These are phyloP conservation scores for Sacculina carcini DNA, from an alignment of 2,888 invertebrate genomes.

Conservation along the genomic window DNA sequence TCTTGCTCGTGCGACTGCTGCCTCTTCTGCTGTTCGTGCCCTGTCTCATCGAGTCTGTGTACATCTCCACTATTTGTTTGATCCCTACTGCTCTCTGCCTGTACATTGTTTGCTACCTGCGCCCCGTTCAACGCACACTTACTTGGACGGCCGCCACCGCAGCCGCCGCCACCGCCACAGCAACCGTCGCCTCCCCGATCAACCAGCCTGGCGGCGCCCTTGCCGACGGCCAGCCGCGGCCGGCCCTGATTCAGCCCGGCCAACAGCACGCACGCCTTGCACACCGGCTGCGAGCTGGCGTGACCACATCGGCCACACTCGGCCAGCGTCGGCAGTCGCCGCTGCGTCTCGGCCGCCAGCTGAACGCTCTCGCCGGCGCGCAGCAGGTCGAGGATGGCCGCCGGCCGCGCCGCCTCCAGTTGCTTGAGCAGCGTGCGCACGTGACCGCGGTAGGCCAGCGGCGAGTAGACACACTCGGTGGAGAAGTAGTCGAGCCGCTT, in stretches of 20 bases:
- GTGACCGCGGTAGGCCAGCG: constrained; percentile 78
- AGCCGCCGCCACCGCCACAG: no score
- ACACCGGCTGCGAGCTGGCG: constrained; percentile 61
- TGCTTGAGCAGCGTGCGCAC: constrained; percentile 75
- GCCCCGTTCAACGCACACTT: no score
- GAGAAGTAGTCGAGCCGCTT: constrained; percentile 89
- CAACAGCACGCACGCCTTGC: constrained; percentile 84
- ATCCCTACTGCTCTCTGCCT: no score
- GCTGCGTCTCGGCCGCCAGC: constrained; percentile 49
- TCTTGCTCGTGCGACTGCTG: no score
- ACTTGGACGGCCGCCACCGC: no score
- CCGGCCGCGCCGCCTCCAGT: constrained; percentile 72
- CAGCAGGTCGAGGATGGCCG: constrained; percentile 74
- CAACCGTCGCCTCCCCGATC: no score
- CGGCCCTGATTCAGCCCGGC: constrained; percentile 79
- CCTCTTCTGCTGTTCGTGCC: no score
- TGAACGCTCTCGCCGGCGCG: constrained; percentile 59
- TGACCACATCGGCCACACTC: constrained; percentile 61
- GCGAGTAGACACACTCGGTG: constrained; percentile 94
- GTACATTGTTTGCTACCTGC: no score
- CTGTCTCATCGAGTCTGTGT: no score
- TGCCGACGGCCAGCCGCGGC: no score
- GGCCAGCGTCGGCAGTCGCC: constrained; percentile 53
- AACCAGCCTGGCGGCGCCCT: no score
- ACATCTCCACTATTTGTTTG: no score